phyloP scores from a whole-genome alignment of 2,888 invertebrate species.

The Calliphora vomitoria region DNA sequence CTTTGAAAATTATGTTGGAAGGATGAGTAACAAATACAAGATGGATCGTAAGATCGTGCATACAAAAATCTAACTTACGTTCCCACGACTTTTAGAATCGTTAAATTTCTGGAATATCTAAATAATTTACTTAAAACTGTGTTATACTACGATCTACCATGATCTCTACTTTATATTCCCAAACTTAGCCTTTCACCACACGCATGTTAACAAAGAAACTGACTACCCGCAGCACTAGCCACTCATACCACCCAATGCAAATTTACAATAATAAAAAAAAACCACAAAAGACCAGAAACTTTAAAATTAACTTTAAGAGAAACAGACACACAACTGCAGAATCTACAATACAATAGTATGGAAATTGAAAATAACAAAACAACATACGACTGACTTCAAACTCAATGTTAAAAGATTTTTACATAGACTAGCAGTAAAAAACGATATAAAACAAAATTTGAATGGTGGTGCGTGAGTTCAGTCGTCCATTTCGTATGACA shows the following conservation, averaged over 20 bases:
- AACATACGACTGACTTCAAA: neutral
- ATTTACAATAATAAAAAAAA: neutral
- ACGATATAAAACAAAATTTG: neutral
- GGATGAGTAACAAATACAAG: too few species aligned
- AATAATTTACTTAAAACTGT: too few species aligned
- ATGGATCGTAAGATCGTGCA: too few species aligned
- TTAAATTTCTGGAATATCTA: too few species aligned
- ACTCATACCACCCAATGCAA: conserved; percentile 15
- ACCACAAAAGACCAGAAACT: conserved; percentile 27
- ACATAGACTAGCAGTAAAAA: neutral
- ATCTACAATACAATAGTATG: conserved; percentile 1
- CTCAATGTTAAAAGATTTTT: conserved; percentile 14
- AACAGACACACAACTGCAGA: neutral
- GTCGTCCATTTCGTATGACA: conserved; percentile 65
- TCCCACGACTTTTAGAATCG: too few species aligned
- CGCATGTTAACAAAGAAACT: conserved; percentile 15
- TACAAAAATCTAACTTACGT: too few species aligned
- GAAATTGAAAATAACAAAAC: conserved; percentile 1
- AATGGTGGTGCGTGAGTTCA: conserved; percentile 65
- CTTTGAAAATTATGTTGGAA: too few species aligned
- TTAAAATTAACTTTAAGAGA: conserved; percentile 23
- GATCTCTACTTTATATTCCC: too few species aligned
- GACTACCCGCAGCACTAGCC: neutral
- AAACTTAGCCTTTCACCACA: conserved; percentile 38
- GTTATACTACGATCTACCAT: too few species aligned